Base-by-base conservation (phyloP, 2,113 vertebrate species). In the Cacatua alba region DNA sequence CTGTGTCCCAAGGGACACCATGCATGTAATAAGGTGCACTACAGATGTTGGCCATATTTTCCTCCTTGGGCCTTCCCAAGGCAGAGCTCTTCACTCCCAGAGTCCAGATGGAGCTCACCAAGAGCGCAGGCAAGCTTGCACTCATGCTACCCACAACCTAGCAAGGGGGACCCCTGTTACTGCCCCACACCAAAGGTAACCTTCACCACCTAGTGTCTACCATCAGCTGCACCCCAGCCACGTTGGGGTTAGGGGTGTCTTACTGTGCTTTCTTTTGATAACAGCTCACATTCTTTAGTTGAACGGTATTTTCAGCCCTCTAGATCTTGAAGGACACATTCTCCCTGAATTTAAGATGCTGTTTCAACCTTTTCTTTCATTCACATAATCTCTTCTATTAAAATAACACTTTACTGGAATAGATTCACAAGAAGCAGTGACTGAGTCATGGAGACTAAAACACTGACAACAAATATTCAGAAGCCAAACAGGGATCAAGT, bases 171-270 rank as follows among this genome's bases (percentile, higher is more conserved):
- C 3, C 28, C 49, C 49, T 43, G 11, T 49, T 57, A 6, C n/a
- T 57, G 16, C 23, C 46, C 46, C 59, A 39, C 33, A 13, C 6
- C 60, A 39, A 23, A 52, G 23, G 24, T 9, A 11, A 25, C 11
- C 44, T n/a, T 71, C 31, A 25, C 19, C 1, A 0, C 5, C n/a
- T 44, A 16, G 4, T 3, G 7, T 15, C 51, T 49, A 25, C 44
- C 29, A 62, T 9, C n/a, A 41, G 26, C 53, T 70, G 37, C 55
- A 31, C 31, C 39, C 20, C 55, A 67, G 0, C 5, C 46, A 39
- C 26, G 1, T 0, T 5, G 9, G 13, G 4, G 6, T 1, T 29
- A 43, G 26, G 10, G 10, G 1, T 6, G 2, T 26, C 25, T 31
- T 19, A 5, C 0, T 37, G 21, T 26, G 26, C 11, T 86, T n/a